Conservation (phyloP, 1,140 invertebrate genomes). For the Aphidius gifuensis region DNA sequence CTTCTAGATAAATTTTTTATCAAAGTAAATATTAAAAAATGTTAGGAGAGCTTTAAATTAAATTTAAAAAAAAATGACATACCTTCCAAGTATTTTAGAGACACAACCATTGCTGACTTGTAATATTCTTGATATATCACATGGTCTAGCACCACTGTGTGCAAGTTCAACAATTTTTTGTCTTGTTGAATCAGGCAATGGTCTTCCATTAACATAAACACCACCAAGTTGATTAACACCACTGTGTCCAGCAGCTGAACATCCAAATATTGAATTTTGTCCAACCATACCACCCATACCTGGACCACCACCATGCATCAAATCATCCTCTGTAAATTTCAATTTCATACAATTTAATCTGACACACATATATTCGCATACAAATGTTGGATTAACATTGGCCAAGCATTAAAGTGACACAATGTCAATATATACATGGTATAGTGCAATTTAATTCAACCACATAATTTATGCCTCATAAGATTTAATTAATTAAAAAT, state of each 20-base stretch:
- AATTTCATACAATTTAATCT: conserved; percentile 32
- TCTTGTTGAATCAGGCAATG: conserved; percentile 92
- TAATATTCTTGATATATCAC: conserved; percentile 95
- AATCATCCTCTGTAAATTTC: conserved; percentile 51
- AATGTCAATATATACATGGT: conserved; percentile 5
- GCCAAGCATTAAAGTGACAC: conserved; percentile 7
- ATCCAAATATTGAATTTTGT: conserved; percentile 68
- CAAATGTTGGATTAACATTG: conserved; percentile 10
- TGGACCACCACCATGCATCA: conserved; percentile 52
- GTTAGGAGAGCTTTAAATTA: no score
- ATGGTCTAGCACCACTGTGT: conserved; percentile 92
- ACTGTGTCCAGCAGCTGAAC: conserved; percentile 83
- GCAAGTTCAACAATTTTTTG: conserved; percentile 98
- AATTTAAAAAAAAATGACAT: conserved; percentile 34
- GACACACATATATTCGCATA: not conserved
- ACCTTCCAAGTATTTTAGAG: conserved; percentile 93
- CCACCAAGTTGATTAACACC: conserved; percentile 98
- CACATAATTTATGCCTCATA: no score
- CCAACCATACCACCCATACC: conserved; percentile 54
- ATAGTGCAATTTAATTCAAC: not conserved
- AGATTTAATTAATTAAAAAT: no score
- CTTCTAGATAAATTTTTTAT: no score
- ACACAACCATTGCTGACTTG: conserved; percentile 96
- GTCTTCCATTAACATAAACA: conserved; percentile 96
- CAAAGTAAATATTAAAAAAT: no score